A percentile compares a stretch with the other conserved stretches of the same genome.
Conservation (phyloP, 2,113 vertebrate species). For the Toxotes chatareus region DNA sequence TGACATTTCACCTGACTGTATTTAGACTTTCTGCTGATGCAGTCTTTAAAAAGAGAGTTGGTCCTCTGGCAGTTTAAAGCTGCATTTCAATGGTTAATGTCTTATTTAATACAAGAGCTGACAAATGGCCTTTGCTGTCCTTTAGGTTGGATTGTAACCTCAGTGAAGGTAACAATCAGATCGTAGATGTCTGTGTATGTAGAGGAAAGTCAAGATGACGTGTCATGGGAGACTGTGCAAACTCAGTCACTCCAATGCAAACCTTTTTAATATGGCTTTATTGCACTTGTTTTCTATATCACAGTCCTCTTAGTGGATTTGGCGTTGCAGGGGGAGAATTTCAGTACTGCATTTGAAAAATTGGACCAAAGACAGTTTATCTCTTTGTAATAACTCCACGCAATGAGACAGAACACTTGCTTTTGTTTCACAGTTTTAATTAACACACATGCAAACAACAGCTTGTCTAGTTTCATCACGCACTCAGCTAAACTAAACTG, state of each 20-base stretch:
- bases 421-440: conserved; percentile 21
- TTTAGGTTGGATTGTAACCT: conserved; percentile 34
- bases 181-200: conserved; percentile 26
- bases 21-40: conserved; percentile 68
- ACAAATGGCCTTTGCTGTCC: conserved; percentile 52
- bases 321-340: conserved; percentile 27
- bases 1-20: conserved; percentile 38
- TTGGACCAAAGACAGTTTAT: conserved; percentile 81
- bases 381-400: conserved; percentile 12
- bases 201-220: conserved; percentile 12
- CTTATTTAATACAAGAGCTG: conserved; percentile 72
- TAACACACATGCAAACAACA: conserved; percentile 20
- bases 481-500: not conserved
- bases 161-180: conserved; percentile 35
- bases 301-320: conserved; percentile 47
- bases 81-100: conserved; percentile 61
- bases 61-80: conserved; percentile 44
- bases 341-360: conserved; percentile 63
- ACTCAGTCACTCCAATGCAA: conserved; percentile 54
- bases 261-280: conserved; percentile 70
- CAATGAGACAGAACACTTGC: not conserved
- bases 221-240: conserved; percentile 27
- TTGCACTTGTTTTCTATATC: conserved; percentile 79
- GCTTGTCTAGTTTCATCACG: conserved; percentile 13
- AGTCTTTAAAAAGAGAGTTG: conserved; percentile 46